Evolutionary conservation across 2,797 vertebrate species (phyloP).

Genomic region (Aeoliscus strigatus): DNA sequence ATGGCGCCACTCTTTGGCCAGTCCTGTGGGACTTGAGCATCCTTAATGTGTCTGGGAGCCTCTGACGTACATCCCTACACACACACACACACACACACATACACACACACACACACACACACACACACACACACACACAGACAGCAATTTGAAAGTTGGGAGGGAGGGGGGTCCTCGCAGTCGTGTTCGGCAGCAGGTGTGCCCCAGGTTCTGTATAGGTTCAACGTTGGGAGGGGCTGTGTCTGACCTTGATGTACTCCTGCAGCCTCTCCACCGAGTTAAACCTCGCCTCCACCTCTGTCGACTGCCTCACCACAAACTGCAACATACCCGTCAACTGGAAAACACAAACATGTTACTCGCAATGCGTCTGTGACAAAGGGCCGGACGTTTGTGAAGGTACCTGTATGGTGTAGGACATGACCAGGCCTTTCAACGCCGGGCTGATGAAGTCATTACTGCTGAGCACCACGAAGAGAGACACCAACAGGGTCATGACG

Average conservation of each 20-base stretch:
- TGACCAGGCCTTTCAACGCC: conserved; percentile 75
- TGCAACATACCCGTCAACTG: conserved; percentile 78
- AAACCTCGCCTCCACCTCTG: conserved; percentile 78
- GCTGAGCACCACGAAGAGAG: conserved; percentile 72
- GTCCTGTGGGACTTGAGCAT: conserved; percentile 47
- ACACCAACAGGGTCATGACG: conserved; percentile 61
- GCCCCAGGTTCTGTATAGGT: no score
- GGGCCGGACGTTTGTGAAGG: no score
- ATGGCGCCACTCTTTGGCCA: conserved; percentile 76
- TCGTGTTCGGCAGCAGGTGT: no score
- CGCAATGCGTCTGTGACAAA: no score
- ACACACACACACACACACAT: no score
- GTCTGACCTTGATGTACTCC: conserved; percentile 71
- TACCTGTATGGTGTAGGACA: conserved; percentile 83
- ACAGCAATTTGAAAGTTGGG: no score
- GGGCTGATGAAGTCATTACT: conserved; percentile 51
- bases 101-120: no score
- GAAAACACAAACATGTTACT: conserved; percentile 7
- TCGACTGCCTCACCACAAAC: conserved; percentile 64
- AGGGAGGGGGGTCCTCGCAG: no score
- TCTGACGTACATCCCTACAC: conserved; percentile 72
- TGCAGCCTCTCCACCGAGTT: conserved; percentile 74
- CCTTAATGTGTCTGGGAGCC: conserved; percentile 50
- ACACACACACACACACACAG: no score
- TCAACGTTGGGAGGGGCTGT: no score